Base-by-base conservation (phyloP, 1,140 invertebrate species). In the Uloborus diversus region DNA sequence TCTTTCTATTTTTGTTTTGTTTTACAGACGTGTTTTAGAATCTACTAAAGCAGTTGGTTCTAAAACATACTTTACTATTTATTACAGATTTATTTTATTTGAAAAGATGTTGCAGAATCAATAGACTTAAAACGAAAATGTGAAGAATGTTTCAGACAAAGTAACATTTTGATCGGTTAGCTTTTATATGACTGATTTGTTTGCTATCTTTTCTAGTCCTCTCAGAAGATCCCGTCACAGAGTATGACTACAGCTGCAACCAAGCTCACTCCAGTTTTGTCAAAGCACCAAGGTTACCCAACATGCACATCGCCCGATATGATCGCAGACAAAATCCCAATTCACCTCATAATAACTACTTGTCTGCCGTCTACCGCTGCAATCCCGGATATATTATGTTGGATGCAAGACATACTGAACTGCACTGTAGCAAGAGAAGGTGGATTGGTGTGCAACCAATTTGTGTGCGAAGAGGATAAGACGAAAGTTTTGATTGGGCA, bases 311-410 rank as follows among this genome's bases (percentile, higher is more conserved):
- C 20, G 49, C 35, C 13, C 32, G 65, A 11, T 79, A 79, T 53
- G 75, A 79, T n/a, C 30, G 75, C 4, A 14, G 75, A 14, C 75
- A 79, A 30, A 78, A 78, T 62, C 73, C 61, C 2, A 69, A 69
- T 23, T 0, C 17, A 0, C 65, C 75, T n/a, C 9, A 56, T 17
- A 68, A 79, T 5, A 49, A 79, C 13, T 79, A 79, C 53, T 33
- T 79, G 30, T 23, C 61, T 23, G 75, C 65, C 0, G 75, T 68
- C 17, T 79, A 79, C 30, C 42, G 75, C 4, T 79, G 75, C 64
- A 61, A 79, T 9, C 64, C 75, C 0, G 75, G 64, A 3, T 79
- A 23, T 30, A n/a, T 32, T 25, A 57, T 79, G 65, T 14, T 59
- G 0, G 75, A 79, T n/a, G 28, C 62, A 17, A 37, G 75, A 47